These are phyloP conservation scores for Struthio camelus DNA, from an alignment of 2,113 vertebrate genomes.

Conservation along the genomic window DNA sequence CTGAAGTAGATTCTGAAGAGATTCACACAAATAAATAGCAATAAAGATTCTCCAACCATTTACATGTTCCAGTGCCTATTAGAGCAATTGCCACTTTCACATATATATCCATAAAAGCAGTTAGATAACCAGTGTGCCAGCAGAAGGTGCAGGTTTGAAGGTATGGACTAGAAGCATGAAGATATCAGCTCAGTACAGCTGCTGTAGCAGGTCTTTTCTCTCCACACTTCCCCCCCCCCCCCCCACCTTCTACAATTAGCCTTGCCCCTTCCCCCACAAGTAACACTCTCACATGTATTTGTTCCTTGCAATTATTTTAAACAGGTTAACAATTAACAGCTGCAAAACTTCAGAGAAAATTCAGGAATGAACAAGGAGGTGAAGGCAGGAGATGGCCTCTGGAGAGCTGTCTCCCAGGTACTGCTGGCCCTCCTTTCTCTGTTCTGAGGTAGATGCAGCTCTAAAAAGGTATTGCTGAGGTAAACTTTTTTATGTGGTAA, in stretches of 20 bases:
- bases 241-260: neutral
- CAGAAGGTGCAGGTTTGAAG: neutral
- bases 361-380: neutral
- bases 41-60: neutral
- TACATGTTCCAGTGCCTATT: neutral
- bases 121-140: rapidly evolving
- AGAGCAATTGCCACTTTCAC: neutral
- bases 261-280: rapidly evolving
- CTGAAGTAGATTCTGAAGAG: neutral
- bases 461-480: neutral
- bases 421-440: rapidly evolving
- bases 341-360: neutral
- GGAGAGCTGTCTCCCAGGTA: neutral
- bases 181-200: neutral
- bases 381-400: no score
- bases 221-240: rapidly evolving
- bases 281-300: rapidly evolving
- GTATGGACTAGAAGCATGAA: neutral
- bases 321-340: neutral
- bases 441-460: neutral
- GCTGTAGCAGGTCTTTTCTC: no score
- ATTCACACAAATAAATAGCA: neutral
- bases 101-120: neutral
- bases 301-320: neutral
- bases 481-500: neutral